Conservation (phyloP, 23 tunicate genomes). For the Oikopleura dioica region DNA sequence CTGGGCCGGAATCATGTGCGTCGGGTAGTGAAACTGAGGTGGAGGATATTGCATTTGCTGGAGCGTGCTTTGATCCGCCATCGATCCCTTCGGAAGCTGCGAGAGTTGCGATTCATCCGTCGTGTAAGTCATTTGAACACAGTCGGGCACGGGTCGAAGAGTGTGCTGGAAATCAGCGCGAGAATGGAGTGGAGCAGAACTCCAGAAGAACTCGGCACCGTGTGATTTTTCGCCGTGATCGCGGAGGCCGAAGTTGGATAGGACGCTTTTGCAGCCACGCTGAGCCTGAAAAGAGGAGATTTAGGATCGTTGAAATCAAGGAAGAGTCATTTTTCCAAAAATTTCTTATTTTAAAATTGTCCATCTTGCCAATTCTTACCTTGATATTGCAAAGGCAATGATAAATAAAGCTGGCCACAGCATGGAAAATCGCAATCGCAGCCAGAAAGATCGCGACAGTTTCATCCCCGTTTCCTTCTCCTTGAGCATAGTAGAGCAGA, state of each 20-base stretch:
- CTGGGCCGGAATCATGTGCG: too few relatives aligned
- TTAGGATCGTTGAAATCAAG: not conserved
- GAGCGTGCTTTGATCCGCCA: too few relatives aligned
- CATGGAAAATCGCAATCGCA: constrained; percentile 5
- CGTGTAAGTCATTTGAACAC: constrained; percentile 10
- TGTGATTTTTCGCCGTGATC: not conserved
- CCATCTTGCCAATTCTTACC: not conserved
- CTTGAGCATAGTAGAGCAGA: not conserved
- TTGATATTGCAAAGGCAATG: constrained; percentile 10
- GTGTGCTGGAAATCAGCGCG: constrained; percentile 7
- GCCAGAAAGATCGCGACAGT: not conserved
- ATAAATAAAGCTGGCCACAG: not conserved
- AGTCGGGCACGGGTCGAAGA: constrained; percentile 10
- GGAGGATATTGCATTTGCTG: too few relatives aligned
- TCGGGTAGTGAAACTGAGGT: too few relatives aligned
- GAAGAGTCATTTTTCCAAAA: too few relatives aligned
- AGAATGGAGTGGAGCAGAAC: not conserved
- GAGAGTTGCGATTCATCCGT: too few relatives aligned
- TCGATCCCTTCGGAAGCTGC: too few relatives aligned
- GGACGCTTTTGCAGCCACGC: constrained; percentile 2
- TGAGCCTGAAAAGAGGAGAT: not conserved
- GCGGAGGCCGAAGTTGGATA: not conserved
- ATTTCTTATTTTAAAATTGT: too few relatives aligned
- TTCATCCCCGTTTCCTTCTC: not conserved
- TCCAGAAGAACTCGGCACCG: constrained; percentile 6